phyloP scores from a whole-genome alignment of 2,888 invertebrate species.

The Neoitamus cyanurus region DNA sequence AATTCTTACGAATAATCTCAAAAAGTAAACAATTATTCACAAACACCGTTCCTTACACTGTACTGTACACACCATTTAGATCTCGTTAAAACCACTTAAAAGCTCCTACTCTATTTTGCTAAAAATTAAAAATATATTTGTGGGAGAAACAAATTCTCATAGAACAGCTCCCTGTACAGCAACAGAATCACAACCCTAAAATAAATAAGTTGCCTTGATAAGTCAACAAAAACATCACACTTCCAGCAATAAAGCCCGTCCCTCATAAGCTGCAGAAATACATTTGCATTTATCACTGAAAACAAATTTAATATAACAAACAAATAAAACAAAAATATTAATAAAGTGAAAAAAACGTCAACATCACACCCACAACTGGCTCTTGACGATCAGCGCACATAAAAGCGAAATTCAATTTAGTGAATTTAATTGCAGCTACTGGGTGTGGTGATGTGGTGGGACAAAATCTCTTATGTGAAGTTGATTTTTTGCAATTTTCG shows the following conservation, averaged over 20 bases:
- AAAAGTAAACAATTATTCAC: neutral
- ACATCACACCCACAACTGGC: neutral
- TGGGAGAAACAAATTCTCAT: neutral
- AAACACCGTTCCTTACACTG: neutral
- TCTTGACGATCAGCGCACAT: neutral
- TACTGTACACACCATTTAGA: neutral
- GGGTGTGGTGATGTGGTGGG: neutral
- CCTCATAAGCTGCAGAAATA: neutral
- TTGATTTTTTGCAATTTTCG: neutral
- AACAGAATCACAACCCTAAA: neutral
- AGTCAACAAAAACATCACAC: neutral
- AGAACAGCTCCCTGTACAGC: neutral
- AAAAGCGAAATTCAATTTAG: neutral
- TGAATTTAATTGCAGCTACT: neutral
- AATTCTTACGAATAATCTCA: neutral
- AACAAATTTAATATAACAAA: neutral
- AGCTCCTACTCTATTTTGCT: neutral
- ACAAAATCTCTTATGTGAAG: neutral
- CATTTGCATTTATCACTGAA: neutral
- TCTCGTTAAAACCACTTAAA: neutral
- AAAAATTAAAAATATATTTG: neutral
- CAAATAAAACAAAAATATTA: too few relatives aligned
- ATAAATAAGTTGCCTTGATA: neutral
- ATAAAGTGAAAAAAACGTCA: neutral
- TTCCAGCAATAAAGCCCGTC: neutral